phyloP scores from a whole-genome alignment of 1,140 invertebrate species.

The Zaprionus davidi region DNA sequence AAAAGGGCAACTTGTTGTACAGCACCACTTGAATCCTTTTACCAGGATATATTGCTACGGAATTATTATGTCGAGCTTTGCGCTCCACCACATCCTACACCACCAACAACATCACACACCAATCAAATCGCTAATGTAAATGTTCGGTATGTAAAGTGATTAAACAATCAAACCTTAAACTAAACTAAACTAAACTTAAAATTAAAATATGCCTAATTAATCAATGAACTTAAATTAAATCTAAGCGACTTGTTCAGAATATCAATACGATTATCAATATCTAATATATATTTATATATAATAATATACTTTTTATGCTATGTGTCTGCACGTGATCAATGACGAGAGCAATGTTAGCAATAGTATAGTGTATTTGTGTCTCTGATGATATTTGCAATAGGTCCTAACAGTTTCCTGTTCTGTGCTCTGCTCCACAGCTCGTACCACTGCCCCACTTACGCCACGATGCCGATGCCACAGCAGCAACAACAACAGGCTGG shows the following conservation, averaged over 20 bases:
- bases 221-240: conserved; percentile 29
- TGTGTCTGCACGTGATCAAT: conserved; percentile 76
- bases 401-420: conserved; percentile 33
- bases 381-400: not conserved
- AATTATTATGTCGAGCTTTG: conserved; percentile 82
- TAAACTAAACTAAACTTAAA: conserved; percentile 36
- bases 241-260: not conserved
- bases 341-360: conserved; percentile 33
- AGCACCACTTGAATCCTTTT: conserved; percentile 84
- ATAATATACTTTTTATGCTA: conserved; percentile 51
- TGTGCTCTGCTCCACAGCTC: conserved; percentile 63
- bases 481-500: conserved; percentile 58
- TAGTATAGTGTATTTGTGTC: not conserved
- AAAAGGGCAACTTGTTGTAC: conserved; percentile 83
- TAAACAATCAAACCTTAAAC: conserved; percentile 50
- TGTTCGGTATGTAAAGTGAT: conserved; percentile 81
- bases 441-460: conserved; percentile 80
- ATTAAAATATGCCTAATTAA: conserved; percentile 28
- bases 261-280: conserved; percentile 4
- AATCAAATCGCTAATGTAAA: conserved; percentile 83
- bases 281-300: conserved; percentile 29
- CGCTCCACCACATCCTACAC: conserved; percentile 81
- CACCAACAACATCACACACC: conserved; percentile 82
- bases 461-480: conserved; percentile 70
- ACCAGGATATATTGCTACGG: conserved; percentile 83